phyloP scores from a whole-genome alignment of 2,113 vertebrate species.

The Tragulus kanchil region DNA sequence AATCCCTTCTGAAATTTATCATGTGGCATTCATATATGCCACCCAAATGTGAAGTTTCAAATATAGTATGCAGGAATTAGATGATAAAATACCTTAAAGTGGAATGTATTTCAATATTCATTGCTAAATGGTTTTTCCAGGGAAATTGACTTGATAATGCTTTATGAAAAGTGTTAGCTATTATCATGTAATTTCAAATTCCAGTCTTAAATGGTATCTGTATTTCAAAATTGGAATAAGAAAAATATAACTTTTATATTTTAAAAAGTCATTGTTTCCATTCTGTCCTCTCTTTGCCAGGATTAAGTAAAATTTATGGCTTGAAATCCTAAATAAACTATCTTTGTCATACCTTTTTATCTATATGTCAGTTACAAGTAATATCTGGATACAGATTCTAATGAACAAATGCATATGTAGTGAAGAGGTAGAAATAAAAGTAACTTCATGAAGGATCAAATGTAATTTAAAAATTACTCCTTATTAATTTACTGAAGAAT shows the following conservation, averaged over 20 bases:
- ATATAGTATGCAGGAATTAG: slow-evolving; percentile 52
- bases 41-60: slow-evolving; percentile 58
- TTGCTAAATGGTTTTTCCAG: slow-evolving; percentile 81
- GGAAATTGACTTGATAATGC: slow-evolving; percentile 82
- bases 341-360: slow-evolving; percentile 79
- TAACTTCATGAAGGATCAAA: slow-evolving; percentile 59
- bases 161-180: slow-evolving; percentile 81
- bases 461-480: slow-evolving; percentile 70
- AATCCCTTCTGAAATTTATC: slow-evolving; percentile 51
- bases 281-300: slow-evolving; percentile 75
- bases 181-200: slow-evolving; percentile 83
- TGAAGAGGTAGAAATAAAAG: slow-evolving; percentile 65
- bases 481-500: too few species aligned
- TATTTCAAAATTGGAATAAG: slow-evolving; percentile 72
- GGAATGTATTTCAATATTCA: slow-evolving; percentile 74
- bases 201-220: slow-evolving; percentile 77
- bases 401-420: slow-evolving; percentile 12
- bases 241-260: slow-evolving; percentile 75
- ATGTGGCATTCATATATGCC: slow-evolving; percentile 39
- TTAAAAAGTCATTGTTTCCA: slow-evolving; percentile 75
- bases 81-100: slow-evolving; percentile 68
- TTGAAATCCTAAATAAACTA: slow-evolving; percentile 79
- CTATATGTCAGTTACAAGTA: slow-evolving; percentile 59
- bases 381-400: slow-evolving; percentile 56
- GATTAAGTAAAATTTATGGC: slow-evolving; percentile 80